Evolutionary conservation across 2,888 invertebrate species (phyloP).

Genomic region (Polyploca ridens): DNA sequence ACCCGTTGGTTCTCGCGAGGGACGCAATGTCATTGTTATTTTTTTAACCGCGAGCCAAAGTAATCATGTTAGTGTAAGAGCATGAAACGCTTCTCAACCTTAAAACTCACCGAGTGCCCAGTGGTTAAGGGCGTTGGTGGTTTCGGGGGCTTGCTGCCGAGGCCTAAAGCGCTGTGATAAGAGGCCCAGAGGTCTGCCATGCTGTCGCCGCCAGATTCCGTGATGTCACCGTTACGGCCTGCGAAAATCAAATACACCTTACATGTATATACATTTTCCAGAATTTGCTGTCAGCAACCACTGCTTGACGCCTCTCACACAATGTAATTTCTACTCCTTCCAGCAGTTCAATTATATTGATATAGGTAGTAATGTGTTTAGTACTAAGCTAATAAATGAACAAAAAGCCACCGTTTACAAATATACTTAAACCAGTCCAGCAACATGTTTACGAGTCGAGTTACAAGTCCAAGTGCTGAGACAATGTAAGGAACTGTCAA

Average conservation of each 20-base stretch:
- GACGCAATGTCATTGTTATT: no score
- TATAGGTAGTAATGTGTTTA: no score
- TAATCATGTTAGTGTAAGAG: constrained; percentile 12
- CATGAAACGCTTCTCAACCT: constrained; percentile 80
- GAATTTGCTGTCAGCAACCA: no score
- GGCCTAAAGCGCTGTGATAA: constrained; percentile 91
- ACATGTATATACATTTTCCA: neutral
- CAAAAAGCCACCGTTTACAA: neutral
- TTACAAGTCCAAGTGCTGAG: neutral
- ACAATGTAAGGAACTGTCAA: neutral
- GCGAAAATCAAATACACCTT: constrained; percentile 60
- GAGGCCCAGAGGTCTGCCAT: constrained; percentile 95
- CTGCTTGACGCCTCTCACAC: neutral
- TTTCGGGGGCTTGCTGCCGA: constrained; percentile 83
- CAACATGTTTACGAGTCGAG: neutral
- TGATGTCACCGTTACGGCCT: constrained; percentile 86
- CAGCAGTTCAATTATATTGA: no score
- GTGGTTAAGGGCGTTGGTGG: constrained; percentile 81
- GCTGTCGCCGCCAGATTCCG: constrained; percentile 86
- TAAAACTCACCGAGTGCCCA: constrained; percentile 89
- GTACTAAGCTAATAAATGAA: neutral
- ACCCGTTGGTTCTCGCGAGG: no score
- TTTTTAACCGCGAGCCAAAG: no score
- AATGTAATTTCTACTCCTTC: no score
- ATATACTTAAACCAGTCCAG: neutral